These are phyloP conservation scores for Poecilia latipinna DNA, from an alignment of 2,113 vertebrate species.

Conservation along the genomic window DNA sequence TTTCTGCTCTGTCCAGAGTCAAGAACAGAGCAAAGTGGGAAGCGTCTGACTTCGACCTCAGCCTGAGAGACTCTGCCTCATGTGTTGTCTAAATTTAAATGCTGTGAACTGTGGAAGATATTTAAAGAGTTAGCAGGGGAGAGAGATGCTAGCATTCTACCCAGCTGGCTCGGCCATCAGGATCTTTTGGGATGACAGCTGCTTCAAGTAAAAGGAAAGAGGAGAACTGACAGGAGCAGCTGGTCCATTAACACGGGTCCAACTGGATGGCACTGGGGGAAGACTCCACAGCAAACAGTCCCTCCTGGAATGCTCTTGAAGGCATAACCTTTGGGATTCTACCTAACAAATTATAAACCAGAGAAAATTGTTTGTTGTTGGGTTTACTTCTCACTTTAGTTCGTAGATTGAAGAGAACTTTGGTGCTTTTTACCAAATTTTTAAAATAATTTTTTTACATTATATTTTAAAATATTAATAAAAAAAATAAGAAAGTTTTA, in stretches of 20 bases:
- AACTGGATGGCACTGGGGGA: neutral
- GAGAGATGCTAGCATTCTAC: conserved; percentile 74
- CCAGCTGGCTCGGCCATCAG: conserved; percentile 87
- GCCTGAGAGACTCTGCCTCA: conserved; percentile 53
- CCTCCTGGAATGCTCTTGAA: conserved; percentile 39
- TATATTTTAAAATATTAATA: too few species aligned
- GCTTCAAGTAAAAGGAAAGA: conserved; percentile 57
- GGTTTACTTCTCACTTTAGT: neutral
- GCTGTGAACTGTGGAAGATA: conserved; percentile 83
- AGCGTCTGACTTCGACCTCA: conserved; percentile 48
- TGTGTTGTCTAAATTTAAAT: conserved; percentile 89
- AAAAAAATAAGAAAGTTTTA: too few species aligned
- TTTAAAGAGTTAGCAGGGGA: conserved; percentile 82
- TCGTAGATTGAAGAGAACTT: too few species aligned
- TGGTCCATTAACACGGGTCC: conserved; percentile 53
- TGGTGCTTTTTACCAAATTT: too few species aligned
- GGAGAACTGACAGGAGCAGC: conserved; percentile 71
- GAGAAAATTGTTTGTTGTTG: neutral
- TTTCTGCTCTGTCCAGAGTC: conserved; percentile 15
- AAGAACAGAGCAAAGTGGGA: conserved; percentile 24
- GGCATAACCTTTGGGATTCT: conserved; percentile 31
- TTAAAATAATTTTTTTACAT: too few species aligned
- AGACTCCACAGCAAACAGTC: conserved; percentile 17
- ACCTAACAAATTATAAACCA: conserved; percentile 34
- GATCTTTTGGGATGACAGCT: conserved; percentile 89